A percentile compares a stretch with the other conserved stretches of the same genome.
These are phyloP conservation scores for Mythimna vitellina DNA, from an alignment of 2,888 invertebrate species.

Conservation along the genomic window DNA sequence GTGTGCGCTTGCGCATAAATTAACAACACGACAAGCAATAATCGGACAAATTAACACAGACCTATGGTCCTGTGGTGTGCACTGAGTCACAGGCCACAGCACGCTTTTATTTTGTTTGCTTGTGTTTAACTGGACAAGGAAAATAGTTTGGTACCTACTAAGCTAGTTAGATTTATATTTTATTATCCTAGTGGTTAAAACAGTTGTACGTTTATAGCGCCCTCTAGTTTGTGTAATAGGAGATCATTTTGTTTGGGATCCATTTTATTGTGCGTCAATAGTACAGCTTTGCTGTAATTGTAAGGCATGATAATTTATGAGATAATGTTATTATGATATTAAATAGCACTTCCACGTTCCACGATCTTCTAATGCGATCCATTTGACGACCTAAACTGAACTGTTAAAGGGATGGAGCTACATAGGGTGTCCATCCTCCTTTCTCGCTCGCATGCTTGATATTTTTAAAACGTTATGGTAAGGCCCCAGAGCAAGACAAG, in stretches of 20 bases:
- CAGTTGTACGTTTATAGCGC: slow-evolving; percentile 29
- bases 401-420: too few relatives aligned
- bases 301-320: too few relatives aligned
- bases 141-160: slow-evolving; percentile 37
- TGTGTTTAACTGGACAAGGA: slow-evolving; percentile 49
- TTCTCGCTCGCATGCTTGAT: too few relatives aligned
- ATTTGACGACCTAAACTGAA: too few relatives aligned
- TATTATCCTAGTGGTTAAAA: slow-evolving; percentile 34
- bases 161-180: slow-evolving; percentile 10
- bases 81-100: slow-evolving; percentile 76
- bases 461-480: too few relatives aligned
- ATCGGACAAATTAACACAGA: slow-evolving; percentile 79
- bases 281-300: too few relatives aligned
- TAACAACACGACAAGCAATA: slow-evolving; percentile 64
- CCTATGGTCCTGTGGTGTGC: slow-evolving; percentile 70
- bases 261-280: slow-evolving; percentile 19
- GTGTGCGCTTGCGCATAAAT: slow-evolving; percentile 68
- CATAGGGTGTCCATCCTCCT: too few relatives aligned
- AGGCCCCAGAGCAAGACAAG: too few relatives aligned
- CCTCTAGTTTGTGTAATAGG: slow-evolving; percentile 48
- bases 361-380: too few relatives aligned
- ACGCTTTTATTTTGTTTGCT: slow-evolving; percentile 63
- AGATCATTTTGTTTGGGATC: not conserved
- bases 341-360: too few relatives aligned
- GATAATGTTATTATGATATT: too few relatives aligned